Percentiles rank a stretch among this genome's conserved stretches.
These are phyloP conservation scores for Chaunax sp. DNA, from an alignment of 2,797 vertebrate genomes.

Conservation along the genomic window DNA sequence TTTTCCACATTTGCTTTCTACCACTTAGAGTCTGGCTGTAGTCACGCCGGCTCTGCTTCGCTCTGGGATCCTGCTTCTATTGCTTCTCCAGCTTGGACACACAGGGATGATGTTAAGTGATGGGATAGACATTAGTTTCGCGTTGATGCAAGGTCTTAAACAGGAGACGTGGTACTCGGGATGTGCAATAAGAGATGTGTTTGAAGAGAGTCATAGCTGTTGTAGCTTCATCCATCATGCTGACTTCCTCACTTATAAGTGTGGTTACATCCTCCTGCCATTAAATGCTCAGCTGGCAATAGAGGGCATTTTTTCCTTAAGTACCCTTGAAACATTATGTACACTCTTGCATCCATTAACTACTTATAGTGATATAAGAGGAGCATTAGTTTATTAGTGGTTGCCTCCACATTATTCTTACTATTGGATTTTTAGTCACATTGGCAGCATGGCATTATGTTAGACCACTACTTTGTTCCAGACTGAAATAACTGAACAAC, in stretches of 20 bases:
- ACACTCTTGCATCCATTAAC: slow-evolving; percentile 12
- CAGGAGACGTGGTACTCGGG: slow-evolving; percentile 10
- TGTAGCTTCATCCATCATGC: background rate
- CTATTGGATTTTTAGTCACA: background rate
- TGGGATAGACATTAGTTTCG: slow-evolving; percentile 10
- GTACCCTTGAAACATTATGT: slow-evolving; percentile 10
- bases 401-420: background rate
- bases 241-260: slow-evolving; percentile 2
- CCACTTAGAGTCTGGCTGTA: background rate
- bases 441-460: background rate
- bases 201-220: slow-evolving; percentile 13
- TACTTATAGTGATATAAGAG: slow-evolving; percentile 7
- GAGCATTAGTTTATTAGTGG: background rate
- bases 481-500: background rate
- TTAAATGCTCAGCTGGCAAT: background rate
- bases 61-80: slow-evolving; percentile 12
- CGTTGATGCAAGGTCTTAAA: slow-evolving; percentile 7
- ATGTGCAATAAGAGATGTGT: background rate
- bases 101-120: slow-evolving; percentile 6
- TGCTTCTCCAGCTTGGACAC: slow-evolving; percentile 12
- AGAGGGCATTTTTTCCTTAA: slow-evolving; percentile 7
- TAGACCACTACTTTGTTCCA: background rate
- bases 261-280: slow-evolving; percentile 4
- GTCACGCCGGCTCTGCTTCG: background rate
- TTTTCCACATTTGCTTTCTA: background rate